Base-by-base conservation (phyloP, 2,113 vertebrate species). In the Stegostoma tigrinum region DNA sequence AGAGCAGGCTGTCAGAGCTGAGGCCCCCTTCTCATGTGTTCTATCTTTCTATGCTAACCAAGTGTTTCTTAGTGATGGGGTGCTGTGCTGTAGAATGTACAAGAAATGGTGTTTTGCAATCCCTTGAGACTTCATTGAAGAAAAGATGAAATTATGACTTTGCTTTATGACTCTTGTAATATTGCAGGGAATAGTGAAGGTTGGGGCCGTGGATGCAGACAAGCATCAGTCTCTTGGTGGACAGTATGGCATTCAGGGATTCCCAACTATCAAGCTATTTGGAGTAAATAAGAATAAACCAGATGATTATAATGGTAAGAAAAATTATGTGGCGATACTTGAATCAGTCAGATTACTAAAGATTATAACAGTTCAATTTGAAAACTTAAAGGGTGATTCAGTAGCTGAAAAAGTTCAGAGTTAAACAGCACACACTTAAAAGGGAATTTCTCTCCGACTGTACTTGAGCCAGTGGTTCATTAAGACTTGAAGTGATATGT, bases 251-350 rank as follows among this genome's bases (percentile, higher is more conserved):
- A 98, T 99, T 95, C 97, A 97, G 96, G 99, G 99, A 0, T 99
- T 99, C 97, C 99, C 99, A 45, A 99, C 99, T 95, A 99, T 99
- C 97, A 99, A 99, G 97, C 96, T 99, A 97, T 99, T 99, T 97
- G 98, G 99, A 23, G 97, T 98, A 95, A 99, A 99, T 96, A 99
- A 99, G 97, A 98, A 99, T 96, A 99, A 98, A 96, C 98, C 99
- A 0, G 98, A 99, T 94, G 98, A 99, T 78, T 99, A 99, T 96
- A 99, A 99, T 97, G 99, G 99, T 99, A 97, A 97, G 96, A 96
- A 27, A 72, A 27, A 72, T 68, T 24, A n/a, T n/a, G 38, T 24
- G 34, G 30, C 34, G 72, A 34, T 75, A 34, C 72, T 75, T 75
- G 72, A 75, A 12, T 75, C 27, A 68, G 72, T 75, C 34, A 75